Percentiles rank a stretch among this genome's conserved stretches.
Evolutionary conservation across 2,113 vertebrate genomes (phyloP).

Genomic region (Tachuris rubrigastra): DNA sequence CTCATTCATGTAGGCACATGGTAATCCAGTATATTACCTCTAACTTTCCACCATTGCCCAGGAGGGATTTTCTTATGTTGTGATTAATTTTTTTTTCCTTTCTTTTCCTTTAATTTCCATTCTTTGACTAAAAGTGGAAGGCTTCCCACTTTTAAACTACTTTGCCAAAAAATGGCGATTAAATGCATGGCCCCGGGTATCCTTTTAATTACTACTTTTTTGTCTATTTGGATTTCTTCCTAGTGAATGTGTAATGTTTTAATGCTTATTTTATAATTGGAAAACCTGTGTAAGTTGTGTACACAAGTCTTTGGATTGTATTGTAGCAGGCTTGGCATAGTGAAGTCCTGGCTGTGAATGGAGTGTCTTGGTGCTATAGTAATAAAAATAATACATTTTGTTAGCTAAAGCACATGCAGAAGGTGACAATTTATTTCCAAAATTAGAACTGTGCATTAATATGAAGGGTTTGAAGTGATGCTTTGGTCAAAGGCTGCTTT

Average conservation of each 20-base stretch:
- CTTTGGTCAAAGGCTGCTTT: neutral
- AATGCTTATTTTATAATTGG: neutral
- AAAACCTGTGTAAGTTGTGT: neutral
- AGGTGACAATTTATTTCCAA: neutral
- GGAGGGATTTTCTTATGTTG: neutral
- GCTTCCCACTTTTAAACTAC: neutral
- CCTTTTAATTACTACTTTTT: neutral
- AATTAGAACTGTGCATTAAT: neutral
- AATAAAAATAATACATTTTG: neutral
- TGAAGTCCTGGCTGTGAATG: neutral
- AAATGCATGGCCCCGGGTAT: neutral
- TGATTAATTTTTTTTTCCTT: neutral
- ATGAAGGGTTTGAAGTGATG: neutral
- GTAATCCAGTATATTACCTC: neutral
- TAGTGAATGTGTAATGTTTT: neutral
- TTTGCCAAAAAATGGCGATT: neutral
- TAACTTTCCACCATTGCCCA: neutral
- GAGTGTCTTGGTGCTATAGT: neutral
- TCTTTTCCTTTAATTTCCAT: neutral
- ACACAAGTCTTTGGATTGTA: neutral
- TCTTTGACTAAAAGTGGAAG: neutral
- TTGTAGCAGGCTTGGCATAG: neutral
- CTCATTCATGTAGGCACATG: neutral
- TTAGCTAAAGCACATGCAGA: neutral
- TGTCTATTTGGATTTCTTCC: neutral